A percentile compares a stretch with the other conserved stretches of the same genome.
phyloP scores from a whole-genome alignment of 2,888 invertebrate genomes.

The Cosmia pyralina region DNA sequence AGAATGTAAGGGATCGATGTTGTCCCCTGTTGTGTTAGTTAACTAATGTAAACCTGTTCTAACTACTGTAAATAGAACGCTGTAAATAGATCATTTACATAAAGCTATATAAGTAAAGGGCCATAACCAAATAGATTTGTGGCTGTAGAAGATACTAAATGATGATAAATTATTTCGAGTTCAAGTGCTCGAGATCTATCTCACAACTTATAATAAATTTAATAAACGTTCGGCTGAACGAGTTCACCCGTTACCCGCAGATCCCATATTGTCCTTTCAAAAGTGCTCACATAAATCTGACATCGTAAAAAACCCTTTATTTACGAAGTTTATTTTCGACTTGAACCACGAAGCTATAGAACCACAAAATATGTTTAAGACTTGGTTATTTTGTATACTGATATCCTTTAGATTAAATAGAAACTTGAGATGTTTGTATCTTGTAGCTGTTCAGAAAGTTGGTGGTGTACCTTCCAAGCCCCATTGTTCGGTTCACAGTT shows the following conservation, averaged over 20 bases:
- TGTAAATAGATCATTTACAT: conserved; percentile 12
- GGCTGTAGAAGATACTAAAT: background rate
- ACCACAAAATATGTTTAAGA: conserved; percentile 4
- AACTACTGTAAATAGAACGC: background rate
- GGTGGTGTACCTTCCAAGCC: conserved; percentile 66
- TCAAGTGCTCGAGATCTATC: background rate
- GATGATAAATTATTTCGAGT: conserved; percentile 7
- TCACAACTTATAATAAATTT: conserved; percentile 26
- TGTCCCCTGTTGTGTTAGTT: background rate
- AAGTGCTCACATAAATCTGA: conserved; percentile 43
- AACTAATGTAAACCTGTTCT: background rate
- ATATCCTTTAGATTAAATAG: conserved; percentile 21
- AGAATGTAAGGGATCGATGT: background rate
- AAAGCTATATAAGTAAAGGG: background rate
- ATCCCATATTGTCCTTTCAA: conserved; percentile 37
- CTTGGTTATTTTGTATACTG: background rate
- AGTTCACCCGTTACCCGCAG: conserved; percentile 43
- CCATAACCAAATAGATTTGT: conserved; percentile 25
- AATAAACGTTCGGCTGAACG: conserved; percentile 29
- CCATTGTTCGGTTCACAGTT: conserved; percentile 87
- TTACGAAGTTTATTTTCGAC: conserved; percentile 45
- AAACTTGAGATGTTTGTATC: conserved; percentile 16
- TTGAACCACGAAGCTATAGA: background rate
- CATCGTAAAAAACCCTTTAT: conserved; percentile 54
- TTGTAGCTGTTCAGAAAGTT: conserved; percentile 67